A percentile compares a stretch with the other conserved stretches of the same genome.
Evolutionary conservation across 2,888 invertebrate species (phyloP).

Genomic region (Plebejus argus): DNA sequence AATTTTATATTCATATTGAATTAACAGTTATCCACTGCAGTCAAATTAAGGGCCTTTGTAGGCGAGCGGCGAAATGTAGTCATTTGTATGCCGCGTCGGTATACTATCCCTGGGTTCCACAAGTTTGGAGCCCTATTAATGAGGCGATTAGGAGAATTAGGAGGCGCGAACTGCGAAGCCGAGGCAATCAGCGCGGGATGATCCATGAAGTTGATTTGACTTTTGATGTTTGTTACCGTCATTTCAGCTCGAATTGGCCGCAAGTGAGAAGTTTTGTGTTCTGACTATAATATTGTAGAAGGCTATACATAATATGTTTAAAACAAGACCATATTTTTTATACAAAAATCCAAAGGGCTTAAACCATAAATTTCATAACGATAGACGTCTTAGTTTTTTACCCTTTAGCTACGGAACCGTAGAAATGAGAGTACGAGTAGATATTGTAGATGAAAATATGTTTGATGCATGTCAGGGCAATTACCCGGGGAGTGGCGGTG

Average conservation of each 20-base stretch:
- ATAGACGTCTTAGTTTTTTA: too few species aligned
- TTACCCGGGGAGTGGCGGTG: background rate
- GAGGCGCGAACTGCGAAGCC: constrained; percentile 61
- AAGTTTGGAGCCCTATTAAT: constrained; percentile 73
- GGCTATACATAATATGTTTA: too few species aligned
- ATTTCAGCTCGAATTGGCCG: background rate
- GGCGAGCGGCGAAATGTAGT: constrained; percentile 51
- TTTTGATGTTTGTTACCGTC: background rate
- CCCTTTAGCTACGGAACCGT: too few species aligned
- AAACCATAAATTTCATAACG: too few species aligned
- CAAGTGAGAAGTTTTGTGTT: background rate
- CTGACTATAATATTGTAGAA: too few species aligned
- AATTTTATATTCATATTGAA: constrained; percentile 10
- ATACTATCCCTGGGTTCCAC: constrained; percentile 59
- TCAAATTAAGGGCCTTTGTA: constrained; percentile 42
- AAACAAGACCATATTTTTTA: too few species aligned
- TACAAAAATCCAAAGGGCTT: too few species aligned
- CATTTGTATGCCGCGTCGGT: constrained; percentile 61
- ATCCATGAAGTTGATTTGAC: background rate
- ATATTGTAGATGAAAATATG: background rate
- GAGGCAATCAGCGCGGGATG: background rate
- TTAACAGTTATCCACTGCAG: constrained; percentile 5
- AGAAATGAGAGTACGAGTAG: background rate
- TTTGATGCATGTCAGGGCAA: background rate
- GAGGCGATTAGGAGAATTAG: constrained; percentile 72